A percentile compares a stretch with the other conserved stretches of the same genome.
Evolutionary conservation across 2,113 vertebrate genomes (phyloP).

Genomic region (Ia io): DNA sequence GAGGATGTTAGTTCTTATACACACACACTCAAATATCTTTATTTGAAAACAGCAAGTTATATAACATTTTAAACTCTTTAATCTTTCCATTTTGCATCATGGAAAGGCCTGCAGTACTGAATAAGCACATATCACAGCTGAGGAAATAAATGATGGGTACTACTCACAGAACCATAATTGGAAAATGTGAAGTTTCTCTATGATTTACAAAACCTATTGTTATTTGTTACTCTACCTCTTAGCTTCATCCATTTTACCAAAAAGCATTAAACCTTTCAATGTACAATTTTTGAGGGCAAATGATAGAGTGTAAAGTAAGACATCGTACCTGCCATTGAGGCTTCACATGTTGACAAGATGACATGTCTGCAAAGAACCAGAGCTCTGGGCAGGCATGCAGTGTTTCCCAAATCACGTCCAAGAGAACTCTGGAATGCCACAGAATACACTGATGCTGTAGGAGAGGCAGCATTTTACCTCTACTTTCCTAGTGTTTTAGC

Average conservation of each 20-base stretch:
- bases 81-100: background rate
- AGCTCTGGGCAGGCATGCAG: background rate
- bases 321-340: background rate
- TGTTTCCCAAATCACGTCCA: background rate
- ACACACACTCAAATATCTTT: background rate
- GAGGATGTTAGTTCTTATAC: background rate
- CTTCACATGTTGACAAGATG: background rate
- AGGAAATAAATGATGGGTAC: background rate
- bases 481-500: background rate
- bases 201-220: background rate
- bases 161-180: background rate
- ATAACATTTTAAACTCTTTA: background rate
- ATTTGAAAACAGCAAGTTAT: background rate
- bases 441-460: background rate
- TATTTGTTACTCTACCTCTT: background rate
- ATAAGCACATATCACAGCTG: background rate
- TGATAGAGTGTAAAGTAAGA: background rate
- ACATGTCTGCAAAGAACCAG: background rate
- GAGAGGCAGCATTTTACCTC: background rate
- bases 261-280: background rate
- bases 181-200: background rate
- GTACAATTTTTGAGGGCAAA: background rate
- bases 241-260: background rate
- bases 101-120: background rate
- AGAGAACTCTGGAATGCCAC: fast-evolving